Percentiles rank a stretch among this genome's conserved stretches.
Conservation (phyloP, 2,113 vertebrate genomes). For the Anolis sagrei region DNA sequence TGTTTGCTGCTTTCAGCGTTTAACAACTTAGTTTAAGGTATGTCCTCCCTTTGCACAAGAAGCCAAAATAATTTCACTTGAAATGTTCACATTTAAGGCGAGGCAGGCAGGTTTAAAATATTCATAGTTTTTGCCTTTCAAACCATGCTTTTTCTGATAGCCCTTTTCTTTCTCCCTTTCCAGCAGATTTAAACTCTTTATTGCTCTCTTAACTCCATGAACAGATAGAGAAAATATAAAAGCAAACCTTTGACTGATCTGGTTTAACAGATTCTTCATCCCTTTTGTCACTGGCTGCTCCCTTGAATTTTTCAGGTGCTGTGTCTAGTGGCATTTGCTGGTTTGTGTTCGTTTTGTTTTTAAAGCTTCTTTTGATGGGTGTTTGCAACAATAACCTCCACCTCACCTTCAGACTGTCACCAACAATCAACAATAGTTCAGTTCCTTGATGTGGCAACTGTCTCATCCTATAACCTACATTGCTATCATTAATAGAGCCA, state of each 20-base stretch:
- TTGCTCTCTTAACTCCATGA: constrained; percentile 54
- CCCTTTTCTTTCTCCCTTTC: constrained; percentile 4
- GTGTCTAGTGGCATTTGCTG: not conserved
- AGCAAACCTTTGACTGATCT: constrained; percentile 48
- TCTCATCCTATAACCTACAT: not conserved
- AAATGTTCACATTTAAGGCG: constrained; percentile 57
- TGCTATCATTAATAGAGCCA: not conserved
- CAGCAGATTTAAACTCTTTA: constrained; percentile 54
- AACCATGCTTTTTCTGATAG: constrained; percentile 37
- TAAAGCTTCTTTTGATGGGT: not conserved
- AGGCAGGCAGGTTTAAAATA: constrained; percentile 65
- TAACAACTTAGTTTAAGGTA: constrained; percentile 7
- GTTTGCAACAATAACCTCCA: constrained; percentile 2
- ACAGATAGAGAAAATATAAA: constrained; percentile 58
- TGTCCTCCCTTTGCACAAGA: constrained; percentile 37
- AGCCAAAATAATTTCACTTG: constrained; percentile 55
- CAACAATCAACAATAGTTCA: constrained; percentile 9
- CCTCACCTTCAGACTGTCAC: not conserved
- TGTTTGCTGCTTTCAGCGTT: not conserved
- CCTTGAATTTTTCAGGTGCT: constrained; percentile 31
- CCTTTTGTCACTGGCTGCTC: constrained; percentile 41
- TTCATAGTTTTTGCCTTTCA: constrained; percentile 61
- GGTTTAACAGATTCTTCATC: constrained; percentile 49
- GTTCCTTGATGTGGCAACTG: not conserved
- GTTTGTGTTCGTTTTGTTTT: not conserved